Base-by-base conservation (phyloP, 1,140 invertebrate species). In the Lucilia sericata region DNA sequence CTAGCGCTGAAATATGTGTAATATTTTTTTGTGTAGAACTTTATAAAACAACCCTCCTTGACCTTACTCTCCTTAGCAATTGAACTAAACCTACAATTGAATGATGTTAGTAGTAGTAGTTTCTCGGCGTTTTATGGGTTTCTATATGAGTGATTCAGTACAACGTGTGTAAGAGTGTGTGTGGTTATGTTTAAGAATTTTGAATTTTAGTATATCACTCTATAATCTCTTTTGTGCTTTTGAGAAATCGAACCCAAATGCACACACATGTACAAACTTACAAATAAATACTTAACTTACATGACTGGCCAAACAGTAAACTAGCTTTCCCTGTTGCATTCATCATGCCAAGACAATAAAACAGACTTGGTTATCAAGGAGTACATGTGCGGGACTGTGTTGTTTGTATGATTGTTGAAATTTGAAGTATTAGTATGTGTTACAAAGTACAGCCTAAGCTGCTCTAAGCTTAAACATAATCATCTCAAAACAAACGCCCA, bases 391-490 rank as follows among this genome's bases (percentile, higher is more conserved):
- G 1, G 3, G 25, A 30, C 25, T 30, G 25, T 30, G 25, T 30
- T 30, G 25, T 30, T 2, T 30, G 9, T 70, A 70, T 21, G 65
- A n/a, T 7, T 70, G 5, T 21, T 5, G 17, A 17, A 10, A 55
- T 13, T 55, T 70, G 19, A 21, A 8, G 47, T 80, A 49, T 80
- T 21, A 80, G 76, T 80, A 80, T 80, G 76, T 80, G 42, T 80
- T 80, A 80, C 76, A 80, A 80, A 80, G 76, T 80, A 80, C 76
- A 80, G 76, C 76, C 76, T 80, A 80, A 80, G 76, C 76, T 80
- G 76, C 42, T 80, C 34, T 80, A 80, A 80, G 76, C 76, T 80
- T 80, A 80, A 80, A 80, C 76, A 80, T 80, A 80, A 80, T 80
- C 76, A 80, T 49, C 76, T 80, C 42, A 70, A 80, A 80, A 80